Conservation (phyloP, 2,797 vertebrate genomes). For the Helarctos malayanus region DNA sequence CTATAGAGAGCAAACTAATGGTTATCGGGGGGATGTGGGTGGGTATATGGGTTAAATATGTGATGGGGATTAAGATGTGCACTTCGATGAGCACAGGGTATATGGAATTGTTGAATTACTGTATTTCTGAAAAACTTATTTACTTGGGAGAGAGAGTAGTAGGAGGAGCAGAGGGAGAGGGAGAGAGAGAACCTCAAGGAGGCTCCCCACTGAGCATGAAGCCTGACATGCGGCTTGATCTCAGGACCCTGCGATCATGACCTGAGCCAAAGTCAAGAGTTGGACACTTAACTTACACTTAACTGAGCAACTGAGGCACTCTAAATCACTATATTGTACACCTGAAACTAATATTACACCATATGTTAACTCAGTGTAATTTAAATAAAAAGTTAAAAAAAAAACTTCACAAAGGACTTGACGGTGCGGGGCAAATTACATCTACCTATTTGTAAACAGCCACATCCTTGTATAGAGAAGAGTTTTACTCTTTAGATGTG, state of each 20-base stretch:
- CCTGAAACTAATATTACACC: background rate
- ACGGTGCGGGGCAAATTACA: background rate
- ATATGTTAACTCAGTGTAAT: background rate
- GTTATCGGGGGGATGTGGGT: background rate
- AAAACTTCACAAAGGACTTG: background rate
- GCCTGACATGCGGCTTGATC: too few relatives aligned
- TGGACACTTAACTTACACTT: too few relatives aligned
- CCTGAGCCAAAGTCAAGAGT: too few relatives aligned
- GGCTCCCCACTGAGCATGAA: too few relatives aligned
- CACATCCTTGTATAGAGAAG: background rate
- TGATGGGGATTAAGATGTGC: background rate
- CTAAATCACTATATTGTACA: background rate
- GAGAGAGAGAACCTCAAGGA: too few relatives aligned
- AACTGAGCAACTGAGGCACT: too few relatives aligned
- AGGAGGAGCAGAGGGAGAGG: too few relatives aligned
- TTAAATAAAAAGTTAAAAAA: background rate
- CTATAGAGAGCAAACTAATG: background rate
- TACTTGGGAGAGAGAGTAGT: too few relatives aligned
- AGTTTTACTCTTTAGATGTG: background rate
- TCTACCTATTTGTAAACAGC: background rate
- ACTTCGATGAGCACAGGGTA: background rate
- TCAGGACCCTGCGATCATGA: too few relatives aligned
- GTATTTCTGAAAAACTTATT: too few relatives aligned
- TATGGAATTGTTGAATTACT: background rate
- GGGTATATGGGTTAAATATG: background rate